Evolutionary conservation across 2,888 invertebrate genomes (phyloP).

Genomic region (Cryptops parisi): DNA sequence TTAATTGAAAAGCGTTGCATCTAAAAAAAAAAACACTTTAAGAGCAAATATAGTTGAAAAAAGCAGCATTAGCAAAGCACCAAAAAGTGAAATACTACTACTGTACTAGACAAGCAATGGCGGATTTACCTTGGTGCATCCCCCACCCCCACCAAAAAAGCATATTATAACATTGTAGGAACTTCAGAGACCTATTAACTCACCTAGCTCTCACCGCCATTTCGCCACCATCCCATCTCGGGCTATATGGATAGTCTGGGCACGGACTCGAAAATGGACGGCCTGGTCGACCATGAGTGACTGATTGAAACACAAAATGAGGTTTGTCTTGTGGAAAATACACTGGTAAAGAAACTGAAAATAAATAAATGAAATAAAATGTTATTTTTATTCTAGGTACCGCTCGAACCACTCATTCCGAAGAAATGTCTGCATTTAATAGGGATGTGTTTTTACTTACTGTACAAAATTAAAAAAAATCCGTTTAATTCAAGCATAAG

Average conservation of each 20-base stretch:
- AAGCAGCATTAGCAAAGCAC: too few species aligned
- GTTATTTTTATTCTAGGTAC: too few species aligned
- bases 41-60: too few species aligned
- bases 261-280: slow-evolving; percentile 32
- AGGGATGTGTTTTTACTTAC: slow-evolving; percentile 22
- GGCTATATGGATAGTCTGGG: slow-evolving; percentile 31
- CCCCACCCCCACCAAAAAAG: too few species aligned
- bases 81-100: too few species aligned
- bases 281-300: slow-evolving; percentile 30
- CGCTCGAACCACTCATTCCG: not conserved
- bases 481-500: slow-evolving; percentile 47
- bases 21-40: too few species aligned
- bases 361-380: too few species aligned
- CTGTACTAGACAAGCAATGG: too few species aligned
- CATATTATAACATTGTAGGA: too few species aligned
- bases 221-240: slow-evolving; percentile 31
- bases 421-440: not conserved
- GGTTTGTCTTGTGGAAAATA: slow-evolving; percentile 33
- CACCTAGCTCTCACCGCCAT: slow-evolving; percentile 28
- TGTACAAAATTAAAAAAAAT: slow-evolving; percentile 46
- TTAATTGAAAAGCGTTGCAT: too few species aligned
- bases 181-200: too few species aligned
- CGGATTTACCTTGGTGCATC: too few species aligned
- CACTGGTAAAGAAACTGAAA: slow-evolving; percentile 34
- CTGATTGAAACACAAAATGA: slow-evolving; percentile 31